phyloP scores from a whole-genome alignment of 2,888 invertebrate species.

The Ennomos fuscantarius region DNA sequence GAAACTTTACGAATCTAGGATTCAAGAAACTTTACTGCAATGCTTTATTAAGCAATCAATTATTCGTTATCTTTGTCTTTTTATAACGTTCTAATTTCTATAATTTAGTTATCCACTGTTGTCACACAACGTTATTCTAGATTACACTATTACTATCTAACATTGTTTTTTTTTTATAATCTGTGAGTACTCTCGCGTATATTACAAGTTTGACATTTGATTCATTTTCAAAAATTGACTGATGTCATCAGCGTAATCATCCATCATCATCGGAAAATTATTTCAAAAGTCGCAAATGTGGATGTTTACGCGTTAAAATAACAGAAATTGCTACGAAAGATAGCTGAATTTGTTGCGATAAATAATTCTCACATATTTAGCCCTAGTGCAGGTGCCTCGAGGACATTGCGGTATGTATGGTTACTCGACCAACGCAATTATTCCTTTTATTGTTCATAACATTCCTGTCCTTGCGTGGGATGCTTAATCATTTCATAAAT shows the following conservation, averaged over 20 bases:
- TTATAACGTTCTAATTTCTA: too few species aligned
- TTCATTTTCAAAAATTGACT: constrained; percentile 42
- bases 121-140: too few species aligned
- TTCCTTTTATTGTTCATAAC: constrained; percentile 53
- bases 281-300: constrained; percentile 32
- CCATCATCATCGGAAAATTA: constrained; percentile 39
- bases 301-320: constrained; percentile 23
- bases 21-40: too few species aligned
- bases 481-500: constrained; percentile 52
- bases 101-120: too few species aligned
- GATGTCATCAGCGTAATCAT: constrained; percentile 60
- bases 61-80: too few species aligned
- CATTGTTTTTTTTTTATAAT: too few species aligned
- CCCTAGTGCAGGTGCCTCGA: constrained; percentile 48
- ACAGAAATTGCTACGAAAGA: neutral
- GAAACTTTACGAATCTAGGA: too few species aligned
- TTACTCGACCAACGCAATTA: constrained; percentile 51
- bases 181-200: too few species aligned
- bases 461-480: constrained; percentile 75
- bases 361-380: constrained; percentile 18
- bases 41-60: too few species aligned
- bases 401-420: constrained; percentile 60
- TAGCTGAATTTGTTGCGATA: constrained; percentile 11
- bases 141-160: constrained; percentile 2
- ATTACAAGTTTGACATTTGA: too few species aligned